Base-by-base conservation (phyloP, 92 coral and sea anemone species). In the Virgularia gustaviana region DNA sequence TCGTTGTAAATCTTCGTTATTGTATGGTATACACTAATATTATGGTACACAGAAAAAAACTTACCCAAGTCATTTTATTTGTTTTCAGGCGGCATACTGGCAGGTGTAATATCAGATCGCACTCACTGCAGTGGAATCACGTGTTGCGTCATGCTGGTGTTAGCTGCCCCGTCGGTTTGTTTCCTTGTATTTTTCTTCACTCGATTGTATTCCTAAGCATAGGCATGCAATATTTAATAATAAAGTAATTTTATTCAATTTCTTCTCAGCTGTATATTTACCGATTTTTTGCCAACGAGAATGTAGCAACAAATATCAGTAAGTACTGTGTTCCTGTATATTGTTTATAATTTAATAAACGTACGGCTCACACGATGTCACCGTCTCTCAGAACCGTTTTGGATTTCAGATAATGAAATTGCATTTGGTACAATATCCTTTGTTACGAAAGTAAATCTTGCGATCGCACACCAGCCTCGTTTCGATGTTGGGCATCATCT, bases 121-220 rank as follows among this genome's bases (percentile, higher is more conserved):
- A 87, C 90, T 7, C 82, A 82, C 32, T 89, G 98, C 61, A 82
- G 98, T 74, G 98, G 98, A 25, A 92, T 92, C 31, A 89, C 96
- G 3, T 90, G 88, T 19, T 94, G 87, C 1, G 58, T 65, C 36
- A 89, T 92, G 96, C 64, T 92, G 59, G 23, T 89, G 22, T 20
- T 82, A 5, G 96, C 85, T n/a, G 90, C 90, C 0, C 98, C 98
- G 15, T 82, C 90, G 95, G 97, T 91, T 59, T 52, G 91, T 66
- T 3, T 4, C 43, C 22, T n/a, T n/a, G n/a, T n/a, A n/a, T n/a
- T n/a, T n/a, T n/a, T n/a, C n/a, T n/a, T n/a, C n/a, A n/a, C n/a
- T n/a, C n/a, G n/a, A n/a, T n/a, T n/a, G n/a, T n/a, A n/a, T n/a
- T n/a, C n/a, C n/a, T n/a, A n/a, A n/a, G n/a, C n/a, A n/a, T n/a